Evolutionary conservation across 1,140 invertebrate genomes (phyloP), one percentile per base, ranked within the genome.

Genomic region (Cotesia glomerata): DNA sequence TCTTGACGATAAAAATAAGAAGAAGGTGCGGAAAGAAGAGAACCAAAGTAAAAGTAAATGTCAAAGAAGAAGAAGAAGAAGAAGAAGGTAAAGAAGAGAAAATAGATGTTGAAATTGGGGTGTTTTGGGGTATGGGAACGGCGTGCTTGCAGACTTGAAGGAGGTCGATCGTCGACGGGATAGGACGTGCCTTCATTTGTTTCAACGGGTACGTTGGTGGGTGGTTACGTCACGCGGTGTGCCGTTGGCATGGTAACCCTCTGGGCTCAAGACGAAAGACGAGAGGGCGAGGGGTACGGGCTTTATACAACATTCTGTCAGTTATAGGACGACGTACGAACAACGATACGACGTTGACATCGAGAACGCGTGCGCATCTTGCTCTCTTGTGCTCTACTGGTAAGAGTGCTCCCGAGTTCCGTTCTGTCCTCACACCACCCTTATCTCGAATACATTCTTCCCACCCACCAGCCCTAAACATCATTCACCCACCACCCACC

Each of bases 151-250:
- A 61, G 34, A 54, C 35, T 68, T 59, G 67, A 66, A 54, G 52
- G 70, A 26, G 45, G 71, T 69, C 62, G 45, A 75, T 71, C 32
- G 71, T 68, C 18, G 72, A 64, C 75, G 79, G 76, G 81, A 78
- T 80, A 84, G 84, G 79, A 85, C 82, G 83, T 84, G 84, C 83
- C 86, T 87, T 87, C 86, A 86, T 87, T 87, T 87, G 86, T 87
- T 87, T 87, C 86, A 87, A 76, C 79, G 81, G 84, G 81, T 73
- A 84, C 76, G 79, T 71, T 69, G 74, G 79, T 76, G 78, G 81
- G 77, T 86, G 82, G 85, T 85, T 86, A 86, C 86, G 84, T 85
- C 83, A 85, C 83, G 82, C 80, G 83, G 83, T 74, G 71, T 59
- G 67, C 81, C 79, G 84, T 87, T 79, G 83, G 78, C 85, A 85